A percentile compares a stretch with the other conserved stretches of the same genome.
These are phyloP conservation scores for Drosophila ezoana DNA, from an alignment of 2,888 invertebrate species.

Conservation along the genomic window DNA sequence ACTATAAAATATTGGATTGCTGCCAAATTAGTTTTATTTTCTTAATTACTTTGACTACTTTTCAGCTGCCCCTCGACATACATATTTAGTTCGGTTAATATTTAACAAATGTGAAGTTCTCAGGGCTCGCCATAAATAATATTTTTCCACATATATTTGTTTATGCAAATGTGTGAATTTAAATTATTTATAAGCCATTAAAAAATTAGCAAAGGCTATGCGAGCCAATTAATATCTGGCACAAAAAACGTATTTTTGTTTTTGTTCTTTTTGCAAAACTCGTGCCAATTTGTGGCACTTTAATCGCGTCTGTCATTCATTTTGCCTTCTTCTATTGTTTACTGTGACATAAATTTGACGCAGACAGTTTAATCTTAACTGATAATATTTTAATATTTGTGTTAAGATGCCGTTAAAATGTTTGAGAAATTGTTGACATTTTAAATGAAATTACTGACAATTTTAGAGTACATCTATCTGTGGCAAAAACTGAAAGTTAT, in stretches of 20 bases:
- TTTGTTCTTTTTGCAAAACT: constrained; percentile 15
- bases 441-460: not conserved
- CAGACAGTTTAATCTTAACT: constrained; percentile 65
- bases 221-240: constrained; percentile 45
- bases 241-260: constrained; percentile 6
- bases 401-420: constrained; percentile 22
- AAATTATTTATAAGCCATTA: constrained; percentile 68
- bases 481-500: not conserved
- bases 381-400: constrained; percentile 40
- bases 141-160: constrained; percentile 37
- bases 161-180: constrained; percentile 52
- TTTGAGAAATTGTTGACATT: constrained; percentile 28
- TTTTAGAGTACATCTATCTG: not conserved
- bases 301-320: constrained; percentile 63
- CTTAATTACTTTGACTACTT: not conserved
- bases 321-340: constrained; percentile 60
- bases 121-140: constrained; percentile 57
- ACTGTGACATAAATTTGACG: constrained; percentile 66
- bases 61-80: constrained; percentile 23
- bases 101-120: constrained; percentile 47
- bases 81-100: constrained; percentile 12
- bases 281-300: constrained; percentile 57
- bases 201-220: constrained; percentile 72
- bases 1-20: not conserved
- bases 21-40: not conserved